Conservation (phyloP, 2,797 vertebrate species). For the Streptopelia turtur region DNA sequence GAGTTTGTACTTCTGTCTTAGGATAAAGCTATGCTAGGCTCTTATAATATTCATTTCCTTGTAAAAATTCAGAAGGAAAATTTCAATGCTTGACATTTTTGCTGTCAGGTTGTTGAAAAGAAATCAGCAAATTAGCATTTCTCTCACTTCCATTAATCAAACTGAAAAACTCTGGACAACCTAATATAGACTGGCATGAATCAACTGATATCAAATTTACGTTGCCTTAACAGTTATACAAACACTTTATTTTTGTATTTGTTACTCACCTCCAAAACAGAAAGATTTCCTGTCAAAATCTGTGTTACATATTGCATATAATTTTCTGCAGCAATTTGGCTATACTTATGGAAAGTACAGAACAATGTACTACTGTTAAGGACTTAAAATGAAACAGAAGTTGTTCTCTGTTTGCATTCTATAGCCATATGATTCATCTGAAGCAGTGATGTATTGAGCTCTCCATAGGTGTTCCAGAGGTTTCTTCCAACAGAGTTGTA, state of each 20-base stretch:
- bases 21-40: background rate
- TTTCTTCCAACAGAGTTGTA: background rate
- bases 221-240: background rate
- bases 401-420: background rate
- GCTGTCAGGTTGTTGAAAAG: background rate
- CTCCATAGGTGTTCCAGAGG: background rate
- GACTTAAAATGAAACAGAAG: background rate
- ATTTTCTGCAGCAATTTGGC: background rate
- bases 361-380: background rate
- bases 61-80: background rate
- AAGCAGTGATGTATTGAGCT: background rate
- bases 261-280: background rate
- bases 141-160: background rate
- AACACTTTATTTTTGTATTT: background rate
- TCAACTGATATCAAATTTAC: background rate
- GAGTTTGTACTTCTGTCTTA: background rate
- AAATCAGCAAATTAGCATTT: background rate
- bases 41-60: background rate
- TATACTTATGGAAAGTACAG: background rate
- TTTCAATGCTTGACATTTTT: background rate
- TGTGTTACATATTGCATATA: background rate
- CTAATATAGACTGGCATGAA: background rate
- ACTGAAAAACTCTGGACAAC: background rate
- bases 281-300: background rate
- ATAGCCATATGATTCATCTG: fast-evolving